Evolutionary conservation across 2,888 invertebrate species (phyloP).

Genomic region (Autographa pulchrina): DNA sequence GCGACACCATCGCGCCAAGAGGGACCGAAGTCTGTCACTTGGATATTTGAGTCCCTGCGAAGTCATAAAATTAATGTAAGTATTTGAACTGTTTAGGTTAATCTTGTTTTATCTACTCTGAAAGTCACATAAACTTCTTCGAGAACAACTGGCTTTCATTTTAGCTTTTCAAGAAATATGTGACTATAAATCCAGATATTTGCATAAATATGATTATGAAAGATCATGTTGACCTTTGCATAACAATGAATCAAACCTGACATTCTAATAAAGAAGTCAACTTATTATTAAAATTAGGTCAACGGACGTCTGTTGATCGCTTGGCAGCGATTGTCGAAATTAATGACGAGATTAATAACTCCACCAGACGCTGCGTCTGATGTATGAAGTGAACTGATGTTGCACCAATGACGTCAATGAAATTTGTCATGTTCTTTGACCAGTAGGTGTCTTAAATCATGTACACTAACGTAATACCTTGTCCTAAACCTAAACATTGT

Average conservation of each 20-base stretch:
- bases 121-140: neutral
- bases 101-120: no score
- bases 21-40: slow-evolving; percentile 97
- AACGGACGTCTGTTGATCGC: slow-evolving; percentile 25
- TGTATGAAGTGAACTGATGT: slow-evolving; percentile 20
- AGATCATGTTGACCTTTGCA: neutral
- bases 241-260: slow-evolving; percentile 14
- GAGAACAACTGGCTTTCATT: neutral
- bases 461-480: no score
- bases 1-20: slow-evolving; percentile 99
- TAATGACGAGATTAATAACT: slow-evolving; percentile 47
- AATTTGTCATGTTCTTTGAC: slow-evolving; percentile 7
- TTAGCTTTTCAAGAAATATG: neutral
- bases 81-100: neutral
- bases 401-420: slow-evolving; percentile 15
- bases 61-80: no score
- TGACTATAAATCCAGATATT: neutral
- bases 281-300: slow-evolving; percentile 39
- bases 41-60: slow-evolving; percentile 94
- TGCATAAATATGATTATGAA: no score
- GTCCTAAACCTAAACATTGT: no score
- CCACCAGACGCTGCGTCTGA: slow-evolving; percentile 13
- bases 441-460: neutral
- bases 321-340: slow-evolving; percentile 51
- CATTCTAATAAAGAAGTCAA: slow-evolving; percentile 24